Percentiles rank a stretch among this genome's conserved stretches.
These are phyloP conservation scores for Piezodorus guildinii DNA, from an alignment of 1,140 invertebrate genomes.

Conservation along the genomic window DNA sequence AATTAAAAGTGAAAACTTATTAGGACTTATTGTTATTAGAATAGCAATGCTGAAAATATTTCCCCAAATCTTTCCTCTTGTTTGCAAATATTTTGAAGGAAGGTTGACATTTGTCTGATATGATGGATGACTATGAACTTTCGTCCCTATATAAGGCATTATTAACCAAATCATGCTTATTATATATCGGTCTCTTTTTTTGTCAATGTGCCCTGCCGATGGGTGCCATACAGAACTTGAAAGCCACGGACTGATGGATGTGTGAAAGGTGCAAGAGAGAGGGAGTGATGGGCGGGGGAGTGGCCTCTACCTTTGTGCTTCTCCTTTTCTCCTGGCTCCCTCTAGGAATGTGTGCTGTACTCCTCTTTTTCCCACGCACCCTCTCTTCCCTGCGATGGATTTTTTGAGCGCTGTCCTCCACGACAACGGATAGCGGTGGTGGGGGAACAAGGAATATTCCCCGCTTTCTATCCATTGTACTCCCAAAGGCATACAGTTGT, in stretches of 20 bases:
- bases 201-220: no score
- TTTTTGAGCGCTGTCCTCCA: not conserved
- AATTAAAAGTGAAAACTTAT: no score
- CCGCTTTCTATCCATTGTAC: slow-evolving; percentile 12
- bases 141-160: no score
- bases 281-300: not conserved
- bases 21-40: no score
- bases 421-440: not conserved
- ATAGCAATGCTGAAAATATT: no score
- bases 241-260: not conserved
- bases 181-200: no score
- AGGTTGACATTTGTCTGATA: no score
- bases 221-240: not conserved
- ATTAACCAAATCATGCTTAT: no score
- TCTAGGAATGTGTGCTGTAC: slow-evolving; percentile 10
- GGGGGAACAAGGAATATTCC: slow-evolving; percentile 7
- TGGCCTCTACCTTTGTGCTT: slow-evolving; percentile 1
- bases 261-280: not conserved
- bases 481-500: slow-evolving; percentile 10
- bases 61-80: no score
- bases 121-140: no score
- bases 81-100: no score
- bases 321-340: slow-evolving; percentile 8
- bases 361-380: slow-evolving; percentile 15
- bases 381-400: not conserved